Base-by-base conservation (phyloP, 2,113 vertebrate genomes). In the Neotoma lepida region DNA sequence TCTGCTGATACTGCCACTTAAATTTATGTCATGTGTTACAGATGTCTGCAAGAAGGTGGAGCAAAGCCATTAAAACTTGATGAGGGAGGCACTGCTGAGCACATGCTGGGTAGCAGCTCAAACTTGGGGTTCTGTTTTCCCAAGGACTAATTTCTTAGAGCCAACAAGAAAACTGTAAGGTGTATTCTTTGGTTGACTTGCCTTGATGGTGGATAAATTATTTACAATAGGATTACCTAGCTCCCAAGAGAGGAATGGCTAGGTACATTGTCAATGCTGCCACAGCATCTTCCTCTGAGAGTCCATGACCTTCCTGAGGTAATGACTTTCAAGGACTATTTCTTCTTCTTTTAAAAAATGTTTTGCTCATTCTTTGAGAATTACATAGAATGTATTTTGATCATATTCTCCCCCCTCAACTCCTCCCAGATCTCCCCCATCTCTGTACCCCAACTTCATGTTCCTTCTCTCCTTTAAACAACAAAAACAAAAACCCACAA, bases 1-100 rank as follows among this genome's bases (percentile, higher is more conserved):
- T 88, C 66, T 96, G 87, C 80, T 88, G 96, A 95, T 58, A 74
- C 64, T 28, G 46, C 24, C 74, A 61, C 95, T 95, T 93, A 94
- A 74, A 78, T 93, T 66, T 39, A 77, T 91, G 88, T 84, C 91
- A 35, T 85, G 22, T 82, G 80, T 74, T 88, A 94, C 92, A 95
- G 92, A 93, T 91, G 92, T 94, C 89, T 95, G 87, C 39, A 44
- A 61, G 46, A 76, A 76, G 51, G 63, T 94, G 54, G 81, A 78
- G 9, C 2, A 58, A 86, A 35, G 87, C 68, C 94, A 86, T 33
- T 30, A 33, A 51, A 33, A 51, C 35, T 77, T 96, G n/a, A 30
- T 41, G 9, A 82, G 54, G 68, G 70, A n/a, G 63, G 56, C 78
- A 54, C 63, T 46, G 77, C 93, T 81, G 41, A 35, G 7, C 70